Evolutionary conservation across 2,888 invertebrate species (phyloP).

Genomic region (Aproaerema taeniolella): DNA sequence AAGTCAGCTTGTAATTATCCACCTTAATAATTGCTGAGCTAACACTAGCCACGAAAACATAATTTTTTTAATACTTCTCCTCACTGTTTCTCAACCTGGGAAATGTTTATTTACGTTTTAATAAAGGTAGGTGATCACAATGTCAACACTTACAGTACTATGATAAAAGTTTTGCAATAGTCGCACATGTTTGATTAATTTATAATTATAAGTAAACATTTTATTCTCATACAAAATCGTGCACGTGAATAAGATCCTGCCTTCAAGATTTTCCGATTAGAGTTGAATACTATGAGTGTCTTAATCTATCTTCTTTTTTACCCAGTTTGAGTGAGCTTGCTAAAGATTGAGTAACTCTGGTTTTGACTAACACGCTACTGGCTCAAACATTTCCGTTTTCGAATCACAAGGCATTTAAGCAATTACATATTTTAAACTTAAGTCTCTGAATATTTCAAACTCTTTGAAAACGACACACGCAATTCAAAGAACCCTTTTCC

Average conservation of each 20-base stretch:
- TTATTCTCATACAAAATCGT: not conserved
- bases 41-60: constrained; percentile 9
- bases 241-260: no score
- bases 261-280: no score
- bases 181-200: not conserved
- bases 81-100: no score
- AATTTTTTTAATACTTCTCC: not conserved
- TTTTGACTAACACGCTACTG: no score
- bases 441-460: no score
- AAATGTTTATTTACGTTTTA: no score
- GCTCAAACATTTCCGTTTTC: not conserved
- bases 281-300: no score
- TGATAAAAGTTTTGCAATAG: not conserved
- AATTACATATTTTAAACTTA: not conserved
- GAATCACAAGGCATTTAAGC: not conserved
- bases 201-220: not conserved
- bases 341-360: no score
- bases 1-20: constrained; percentile 24
- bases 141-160: not conserved
- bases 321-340: no score
- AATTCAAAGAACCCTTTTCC: no score
- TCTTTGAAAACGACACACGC: no score
- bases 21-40: constrained; percentile 21
- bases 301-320: no score
- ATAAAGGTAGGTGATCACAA: not conserved